Base-by-base conservation (phyloP, 2,113 vertebrate species). In the Turdus rufiventris region DNA sequence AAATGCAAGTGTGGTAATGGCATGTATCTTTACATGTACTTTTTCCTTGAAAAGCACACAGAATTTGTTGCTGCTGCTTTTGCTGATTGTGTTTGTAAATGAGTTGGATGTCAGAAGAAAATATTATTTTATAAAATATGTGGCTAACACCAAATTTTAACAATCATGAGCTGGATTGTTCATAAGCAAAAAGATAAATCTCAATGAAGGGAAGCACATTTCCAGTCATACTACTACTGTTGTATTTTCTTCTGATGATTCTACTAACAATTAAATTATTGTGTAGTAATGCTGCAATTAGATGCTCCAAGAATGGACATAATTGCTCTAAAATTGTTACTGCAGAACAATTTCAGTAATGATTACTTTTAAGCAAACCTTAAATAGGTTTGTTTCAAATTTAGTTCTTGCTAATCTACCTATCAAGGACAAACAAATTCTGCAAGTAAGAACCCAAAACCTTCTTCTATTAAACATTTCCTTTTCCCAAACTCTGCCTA, bases 41-140 rank as follows among this genome's bases (percentile, higher is more conserved):
- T 54, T 54, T 54, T 47, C 11, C 47, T 54, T 15, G 56, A 45
- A 38, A 45, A 53, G 33, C 18, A n/a, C 19, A 36, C 14, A 53
- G 36, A 36, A 36, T 65, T 26, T 60, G 21, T 45, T 86, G 77
- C 18, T 40, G 28, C 48, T 70, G 42, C 18, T 67, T 74, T 75
- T 58, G 31, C 48, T 71, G 26, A 20, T 28, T 34, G 9, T 45
- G 21, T 34, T 79, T 25, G 21, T 13, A 9, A 71, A 34, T 16
- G 9, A 47, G n/a, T 10, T 68, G 54, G 24, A 28, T 51, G 53
- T 48, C 58, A 65, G 48, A 28, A 72, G 42, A 57, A 36, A 71
- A 40, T 4, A 9, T 24, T 28, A 3, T 53, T 8, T 50, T 67
- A 34, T 24, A 18, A 67, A 63, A 25, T 31, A 36, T 0, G 1